These are phyloP conservation scores for Phalanger gymnotis DNA, from an alignment of 2,797 vertebrate species.

Conservation along the genomic window DNA sequence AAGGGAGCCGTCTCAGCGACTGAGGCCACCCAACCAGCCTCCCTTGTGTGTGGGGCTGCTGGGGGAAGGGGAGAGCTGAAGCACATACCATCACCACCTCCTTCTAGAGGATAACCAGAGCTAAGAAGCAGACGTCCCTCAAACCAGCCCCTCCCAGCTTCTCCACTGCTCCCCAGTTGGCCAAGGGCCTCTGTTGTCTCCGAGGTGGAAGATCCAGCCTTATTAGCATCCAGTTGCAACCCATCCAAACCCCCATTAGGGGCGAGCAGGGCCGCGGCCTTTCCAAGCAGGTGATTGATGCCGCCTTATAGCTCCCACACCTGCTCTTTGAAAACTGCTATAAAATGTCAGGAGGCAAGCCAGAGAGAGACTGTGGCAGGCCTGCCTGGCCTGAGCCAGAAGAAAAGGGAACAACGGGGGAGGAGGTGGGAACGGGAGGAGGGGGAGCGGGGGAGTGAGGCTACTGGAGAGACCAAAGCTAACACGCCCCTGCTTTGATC, in stretches of 20 bases:
- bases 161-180: background rate
- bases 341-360: constrained; percentile 63
- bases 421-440: constrained; percentile 37
- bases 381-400: background rate
- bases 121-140: background rate
- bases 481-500: constrained; percentile 14
- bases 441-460: constrained; percentile 40
- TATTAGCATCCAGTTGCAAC: constrained; percentile 71
- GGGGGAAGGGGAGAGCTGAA: background rate
- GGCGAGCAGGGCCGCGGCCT: constrained; percentile 61
- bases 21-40: constrained; percentile 52
- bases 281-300: constrained; percentile 70
- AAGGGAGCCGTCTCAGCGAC: constrained; percentile 57
- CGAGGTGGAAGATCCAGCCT: background rate
- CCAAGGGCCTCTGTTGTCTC: constrained; percentile 2
- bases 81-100: constrained; percentile 73
- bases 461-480: constrained; percentile 52
- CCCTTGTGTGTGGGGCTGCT: background rate
- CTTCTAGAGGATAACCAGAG: constrained; percentile 74
- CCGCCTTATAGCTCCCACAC: constrained; percentile 69
- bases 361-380: constrained; percentile 58
- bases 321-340: constrained; percentile 77
- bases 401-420: constrained; percentile 35
- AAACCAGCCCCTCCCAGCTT: background rate
- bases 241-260: constrained; percentile 53